These are phyloP conservation scores for Probosciger aterrimus DNA, from an alignment of 2,113 vertebrate species.

Conservation along the genomic window DNA sequence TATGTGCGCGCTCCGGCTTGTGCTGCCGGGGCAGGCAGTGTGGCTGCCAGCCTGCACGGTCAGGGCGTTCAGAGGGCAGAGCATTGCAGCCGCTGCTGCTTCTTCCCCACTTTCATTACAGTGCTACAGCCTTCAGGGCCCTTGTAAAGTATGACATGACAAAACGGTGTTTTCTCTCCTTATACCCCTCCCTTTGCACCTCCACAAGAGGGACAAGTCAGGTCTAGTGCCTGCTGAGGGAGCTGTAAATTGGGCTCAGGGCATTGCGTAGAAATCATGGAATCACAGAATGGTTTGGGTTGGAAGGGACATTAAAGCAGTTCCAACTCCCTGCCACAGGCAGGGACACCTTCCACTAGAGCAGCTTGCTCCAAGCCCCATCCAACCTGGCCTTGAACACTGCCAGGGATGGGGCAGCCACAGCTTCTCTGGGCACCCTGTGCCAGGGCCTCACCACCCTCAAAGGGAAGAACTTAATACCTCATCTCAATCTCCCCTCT, in stretches of 20 bases:
- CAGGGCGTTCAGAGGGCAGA: rapidly evolving
- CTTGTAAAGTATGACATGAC: background rate
- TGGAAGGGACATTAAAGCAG: background rate
- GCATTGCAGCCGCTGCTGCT: background rate
- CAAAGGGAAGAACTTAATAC: background rate
- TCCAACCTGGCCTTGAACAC: background rate
- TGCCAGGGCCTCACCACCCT: background rate
- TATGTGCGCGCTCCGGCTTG: rapidly evolving
- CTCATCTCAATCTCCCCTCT: background rate
- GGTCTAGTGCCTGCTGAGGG: background rate
- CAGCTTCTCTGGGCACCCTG: background rate
- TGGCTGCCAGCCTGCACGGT: background rate
- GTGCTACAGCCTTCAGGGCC: background rate
- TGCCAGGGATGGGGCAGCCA: background rate
- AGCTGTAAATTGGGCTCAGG: background rate
- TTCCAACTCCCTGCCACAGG: background rate
- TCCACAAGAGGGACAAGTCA: background rate
- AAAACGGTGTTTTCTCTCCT: background rate
- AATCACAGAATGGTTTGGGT: background rate
- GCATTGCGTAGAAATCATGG: background rate
- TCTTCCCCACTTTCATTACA: background rate
- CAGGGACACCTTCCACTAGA: background rate
- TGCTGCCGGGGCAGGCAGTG: background rate
- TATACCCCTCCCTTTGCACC: background rate
- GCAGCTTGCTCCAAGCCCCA: background rate